A percentile compares a stretch with the other conserved stretches of the same genome.
Evolutionary conservation across 2,797 vertebrate species (phyloP).

Genomic region (Acestrorhynchus altus): DNA sequence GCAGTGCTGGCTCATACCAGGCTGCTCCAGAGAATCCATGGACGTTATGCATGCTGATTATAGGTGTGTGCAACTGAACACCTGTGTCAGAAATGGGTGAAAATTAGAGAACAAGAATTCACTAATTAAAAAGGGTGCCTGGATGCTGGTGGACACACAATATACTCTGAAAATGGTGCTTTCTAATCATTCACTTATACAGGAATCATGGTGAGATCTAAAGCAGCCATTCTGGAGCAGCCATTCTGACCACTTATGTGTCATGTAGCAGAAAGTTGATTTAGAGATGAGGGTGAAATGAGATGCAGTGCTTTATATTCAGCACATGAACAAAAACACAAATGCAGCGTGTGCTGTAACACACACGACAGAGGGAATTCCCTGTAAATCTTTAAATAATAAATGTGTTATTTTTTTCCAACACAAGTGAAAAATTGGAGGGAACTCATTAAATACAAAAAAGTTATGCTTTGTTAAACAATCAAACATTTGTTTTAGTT

Average conservation of each 20-base stretch:
- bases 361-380: slow-evolving; percentile 10
- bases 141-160: no score
- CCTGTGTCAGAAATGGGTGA: no score
- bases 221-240: neutral
- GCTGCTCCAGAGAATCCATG: no score
- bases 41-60: no score
- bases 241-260: neutral
- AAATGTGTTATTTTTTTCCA: no score
- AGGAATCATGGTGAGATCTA: slow-evolving; percentile 2
- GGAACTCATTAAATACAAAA: no score
- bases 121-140: no score
- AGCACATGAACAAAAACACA: neutral
- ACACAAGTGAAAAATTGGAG: no score
- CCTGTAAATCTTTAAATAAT: slow-evolving; percentile 1
- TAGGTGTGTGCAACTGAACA: no score
- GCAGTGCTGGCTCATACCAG: no score
- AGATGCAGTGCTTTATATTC: slow-evolving; percentile 38
- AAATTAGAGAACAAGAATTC: neutral
- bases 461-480: no score
- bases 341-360: neutral
- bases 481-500: no score
- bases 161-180: neutral
- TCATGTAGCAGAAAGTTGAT: slow-evolving; percentile 18
- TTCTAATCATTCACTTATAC: neutral
- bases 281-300: slow-evolving; percentile 30